Percentiles rank a stretch among this genome's conserved stretches.
These are phyloP conservation scores for Merodon equestris DNA, from an alignment of 2,888 invertebrate genomes.

Conservation along the genomic window DNA sequence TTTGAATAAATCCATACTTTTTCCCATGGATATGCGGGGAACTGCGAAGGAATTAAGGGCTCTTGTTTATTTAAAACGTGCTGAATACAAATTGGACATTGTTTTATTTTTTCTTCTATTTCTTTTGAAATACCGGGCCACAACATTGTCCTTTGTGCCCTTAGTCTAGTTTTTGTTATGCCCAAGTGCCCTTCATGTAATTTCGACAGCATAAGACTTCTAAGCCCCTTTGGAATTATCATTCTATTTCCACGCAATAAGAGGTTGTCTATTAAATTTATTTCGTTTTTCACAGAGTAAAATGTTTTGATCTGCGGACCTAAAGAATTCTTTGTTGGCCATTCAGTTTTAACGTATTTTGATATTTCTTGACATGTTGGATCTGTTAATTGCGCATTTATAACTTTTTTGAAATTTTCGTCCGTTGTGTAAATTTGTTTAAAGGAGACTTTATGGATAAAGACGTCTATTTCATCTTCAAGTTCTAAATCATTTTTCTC, in stretches of 20 bases:
- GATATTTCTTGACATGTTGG: background rate
- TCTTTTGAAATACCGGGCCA: slow-evolving; percentile 10
- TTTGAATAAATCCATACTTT: slow-evolving; percentile 2
- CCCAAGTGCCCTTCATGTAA: slow-evolving; percentile 13
- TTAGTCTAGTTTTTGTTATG: slow-evolving; percentile 11
- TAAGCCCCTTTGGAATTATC: background rate
- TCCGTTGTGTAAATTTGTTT: background rate
- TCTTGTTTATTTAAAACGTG: slow-evolving; percentile 1
- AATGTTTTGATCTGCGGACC: background rate
- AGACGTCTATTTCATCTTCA: no score
- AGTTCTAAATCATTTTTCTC: no score
- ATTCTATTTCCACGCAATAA: background rate
- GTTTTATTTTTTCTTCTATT: background rate
- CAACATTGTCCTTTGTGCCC: slow-evolving; percentile 12
- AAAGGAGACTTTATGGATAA: no score
- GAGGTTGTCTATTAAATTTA: background rate
- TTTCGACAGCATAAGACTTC: background rate
- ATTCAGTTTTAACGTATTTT: background rate
- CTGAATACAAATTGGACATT: background rate
- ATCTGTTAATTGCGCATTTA: background rate
- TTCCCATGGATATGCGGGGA: slow-evolving; percentile 6
- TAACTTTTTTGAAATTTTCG: background rate
- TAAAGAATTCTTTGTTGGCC: background rate
- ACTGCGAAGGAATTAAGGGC: slow-evolving; percentile 1
- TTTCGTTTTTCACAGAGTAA: slow-evolving; percentile 1